Evolutionary conservation across 92 coral and sea anemone species (phyloP).

Genomic region (Bergia sp.): DNA sequence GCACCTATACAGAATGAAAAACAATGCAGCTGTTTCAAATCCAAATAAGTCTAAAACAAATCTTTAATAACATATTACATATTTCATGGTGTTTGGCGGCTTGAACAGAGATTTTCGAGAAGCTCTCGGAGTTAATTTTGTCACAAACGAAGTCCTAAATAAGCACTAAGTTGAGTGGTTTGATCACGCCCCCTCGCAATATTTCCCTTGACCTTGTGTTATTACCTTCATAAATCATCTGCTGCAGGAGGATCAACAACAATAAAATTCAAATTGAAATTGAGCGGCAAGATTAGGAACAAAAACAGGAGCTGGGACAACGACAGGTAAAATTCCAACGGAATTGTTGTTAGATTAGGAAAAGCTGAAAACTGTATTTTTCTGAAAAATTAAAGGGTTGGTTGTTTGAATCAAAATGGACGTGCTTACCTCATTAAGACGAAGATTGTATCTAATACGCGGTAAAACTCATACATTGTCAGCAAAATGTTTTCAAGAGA

Average conservation of each 20-base stretch:
- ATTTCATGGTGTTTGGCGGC: neutral
- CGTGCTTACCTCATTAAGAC: neutral
- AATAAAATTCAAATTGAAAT: neutral
- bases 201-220: neutral
- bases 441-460: neutral
- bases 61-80: neutral
- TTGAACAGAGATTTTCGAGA: neutral
- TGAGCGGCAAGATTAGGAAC: neutral
- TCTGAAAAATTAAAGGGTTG: too few relatives aligned
- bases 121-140: neutral
- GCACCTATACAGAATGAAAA: neutral
- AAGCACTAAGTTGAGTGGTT: neutral
- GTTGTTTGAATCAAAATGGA: neutral
- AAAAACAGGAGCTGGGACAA: neutral
- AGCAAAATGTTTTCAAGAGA: too few relatives aligned
- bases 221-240: neutral
- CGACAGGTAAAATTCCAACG: neutral
- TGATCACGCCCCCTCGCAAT: neutral
- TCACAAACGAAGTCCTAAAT: neutral
- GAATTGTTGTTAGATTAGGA: neutral
- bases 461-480: neutral
- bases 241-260: neutral
- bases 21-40: neutral
- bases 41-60: conserved; percentile 4
- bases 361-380: too few relatives aligned